Evolutionary conservation across 2,797 vertebrate species (phyloP).

Genomic region (Diplodus sargus): DNA sequence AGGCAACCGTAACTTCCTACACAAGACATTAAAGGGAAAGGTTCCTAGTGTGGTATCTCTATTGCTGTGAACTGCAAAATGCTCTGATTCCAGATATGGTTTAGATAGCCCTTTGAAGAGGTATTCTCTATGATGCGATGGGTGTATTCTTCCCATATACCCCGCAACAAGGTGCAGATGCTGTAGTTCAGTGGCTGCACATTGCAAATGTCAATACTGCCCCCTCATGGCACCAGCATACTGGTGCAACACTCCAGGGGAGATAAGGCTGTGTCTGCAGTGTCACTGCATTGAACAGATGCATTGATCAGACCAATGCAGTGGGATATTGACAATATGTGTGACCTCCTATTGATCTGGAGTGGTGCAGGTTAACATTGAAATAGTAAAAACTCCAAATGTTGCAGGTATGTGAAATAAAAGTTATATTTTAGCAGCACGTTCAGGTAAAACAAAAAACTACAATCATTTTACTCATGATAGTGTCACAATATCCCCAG

Average conservation of each 20-base stretch:
- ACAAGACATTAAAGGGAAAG: slow-evolving; percentile 13
- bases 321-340: not conserved
- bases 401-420: not conserved
- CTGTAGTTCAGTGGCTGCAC: slow-evolving; percentile 2
- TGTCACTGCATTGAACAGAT: slow-evolving; percentile 41
- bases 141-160: slow-evolving; percentile 17
- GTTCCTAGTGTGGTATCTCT: not conserved
- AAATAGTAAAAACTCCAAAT: not conserved
- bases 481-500: not conserved
- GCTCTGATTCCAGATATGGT: slow-evolving; percentile 23
- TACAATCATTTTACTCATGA: not conserved
- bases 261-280: slow-evolving; percentile 53
- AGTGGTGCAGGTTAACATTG: not conserved
- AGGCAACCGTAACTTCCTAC: slow-evolving; percentile 33
- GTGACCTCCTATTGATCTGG: not conserved
- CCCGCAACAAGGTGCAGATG: slow-evolving; percentile 41
- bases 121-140: slow-evolving; percentile 36
- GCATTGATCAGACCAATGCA: slow-evolving; percentile 16
- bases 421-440: fast-evolving
- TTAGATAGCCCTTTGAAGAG: slow-evolving; percentile 4
- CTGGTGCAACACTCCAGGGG: slow-evolving; percentile 42
- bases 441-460: too few relatives aligned
- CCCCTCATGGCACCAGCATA: slow-evolving; percentile 59
- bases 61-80: slow-evolving; percentile 33
- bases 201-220: slow-evolving; percentile 71